Base-by-base conservation (phyloP, 2,797 vertebrate genomes). In the Scleropages formosus region DNA sequence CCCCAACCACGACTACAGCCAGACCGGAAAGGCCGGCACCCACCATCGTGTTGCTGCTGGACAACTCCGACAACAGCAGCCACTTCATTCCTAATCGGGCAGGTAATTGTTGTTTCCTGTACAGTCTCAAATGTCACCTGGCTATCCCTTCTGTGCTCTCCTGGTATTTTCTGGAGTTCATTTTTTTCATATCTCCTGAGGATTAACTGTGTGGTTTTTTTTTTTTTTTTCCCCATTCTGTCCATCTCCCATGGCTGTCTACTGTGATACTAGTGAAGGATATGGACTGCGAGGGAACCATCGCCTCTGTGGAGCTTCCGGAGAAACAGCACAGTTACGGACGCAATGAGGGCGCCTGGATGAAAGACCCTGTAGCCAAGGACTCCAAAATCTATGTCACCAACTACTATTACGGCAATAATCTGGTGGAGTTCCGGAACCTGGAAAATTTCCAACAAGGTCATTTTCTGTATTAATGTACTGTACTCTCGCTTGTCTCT, bases 371-470 rank as follows among this genome's bases (percentile, higher is more conserved):
- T 0, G 78, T 89, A 0, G 93, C 95, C 22, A 95, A 88, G 83
- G 96, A 98, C 20, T 94, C 92, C 80, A 96, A 94, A 80, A 96
- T 99, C 89, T 98, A 96, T 0, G 90, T 99, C 83, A 98, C 97
- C 74, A 99, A 98, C 89, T 98, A 98, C 84, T 98, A 99, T 87
- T 99, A 99, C 0, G 97, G 97, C 58, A 99, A 98, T 90, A 98
- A 93, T 84, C 90, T 98, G 75, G 94, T 98, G 79, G 97, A 99
- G 87, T 99, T 99, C 83, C 91, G 97, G 75, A 98, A 95, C 87
- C 89, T 99, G 75, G 96, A 98, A n/a, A 99, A 93, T 87, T 99
- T 99, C 82, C 96, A 95, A 84, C 96, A 98, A 94, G 97, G 97
- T 98, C 39, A 1, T 88, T 9, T 27, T 58, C 20, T 22, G 27